These are phyloP conservation scores for Perithous albicinctus DNA, from an alignment of 2,888 invertebrate genomes.

Conservation along the genomic window DNA sequence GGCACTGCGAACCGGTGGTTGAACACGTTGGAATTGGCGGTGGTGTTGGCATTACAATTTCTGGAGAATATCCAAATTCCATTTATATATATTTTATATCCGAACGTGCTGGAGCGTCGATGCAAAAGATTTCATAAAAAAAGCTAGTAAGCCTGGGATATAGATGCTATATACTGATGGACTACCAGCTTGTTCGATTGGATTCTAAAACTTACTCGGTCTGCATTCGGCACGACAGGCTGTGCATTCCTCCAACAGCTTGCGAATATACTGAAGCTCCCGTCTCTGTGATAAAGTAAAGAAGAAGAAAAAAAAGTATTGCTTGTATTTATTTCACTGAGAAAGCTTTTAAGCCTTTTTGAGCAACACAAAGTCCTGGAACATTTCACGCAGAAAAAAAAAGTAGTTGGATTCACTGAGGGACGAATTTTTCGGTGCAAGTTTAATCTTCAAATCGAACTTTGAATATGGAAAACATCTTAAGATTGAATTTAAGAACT, in stretches of 20 bases:
- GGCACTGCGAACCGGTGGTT: conserved; percentile 80
- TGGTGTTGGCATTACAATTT: conserved; percentile 62
- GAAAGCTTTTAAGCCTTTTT: background rate
- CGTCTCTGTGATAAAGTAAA: conserved; percentile 83
- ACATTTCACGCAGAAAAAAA: no score
- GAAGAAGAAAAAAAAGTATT: background rate
- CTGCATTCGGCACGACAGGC: conserved; percentile 85
- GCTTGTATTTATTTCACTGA: background rate
- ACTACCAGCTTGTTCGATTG: background rate
- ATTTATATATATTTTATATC: background rate
- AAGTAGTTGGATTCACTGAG: no score
- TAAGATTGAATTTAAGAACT: no score
- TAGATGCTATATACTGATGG: background rate
- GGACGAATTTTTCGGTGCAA: no score
- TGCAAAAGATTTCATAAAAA: conserved; percentile 25
- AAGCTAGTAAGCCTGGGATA: conserved; percentile 9
- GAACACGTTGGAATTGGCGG: conserved; percentile 77
- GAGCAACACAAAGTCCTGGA: background rate
- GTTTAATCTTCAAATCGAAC: no score
- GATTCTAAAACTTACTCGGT: conserved; percentile 71
- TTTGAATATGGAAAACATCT: no score
- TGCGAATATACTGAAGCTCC: conserved; percentile 89
- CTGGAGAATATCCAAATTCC: conserved; percentile 77
- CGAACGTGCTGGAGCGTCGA: conserved; percentile 35
- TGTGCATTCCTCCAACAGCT: conserved; percentile 92